Percentiles rank a stretch among this genome's conserved stretches.
Evolutionary conservation across 2,797 vertebrate species (phyloP).

Genomic region (Hozukius guyotensis): DNA sequence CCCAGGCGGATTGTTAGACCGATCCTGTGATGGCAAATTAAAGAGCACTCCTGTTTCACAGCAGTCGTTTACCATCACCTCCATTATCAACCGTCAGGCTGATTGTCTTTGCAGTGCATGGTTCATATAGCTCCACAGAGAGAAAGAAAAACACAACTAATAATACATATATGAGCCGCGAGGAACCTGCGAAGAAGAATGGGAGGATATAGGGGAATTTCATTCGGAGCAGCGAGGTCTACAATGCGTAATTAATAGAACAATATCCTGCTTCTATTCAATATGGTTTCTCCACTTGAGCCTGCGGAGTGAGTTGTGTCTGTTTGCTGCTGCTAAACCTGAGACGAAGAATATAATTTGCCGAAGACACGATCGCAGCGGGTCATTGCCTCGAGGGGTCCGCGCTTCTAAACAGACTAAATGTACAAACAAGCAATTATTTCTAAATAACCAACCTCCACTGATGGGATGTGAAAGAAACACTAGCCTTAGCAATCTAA

Average conservation of each 20-base stretch:
- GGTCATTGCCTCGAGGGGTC: conserved; percentile 29
- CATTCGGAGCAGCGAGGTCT: not conserved
- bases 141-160: not conserved
- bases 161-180: not conserved
- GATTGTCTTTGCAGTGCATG: not conserved
- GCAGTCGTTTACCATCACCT: conserved; percentile 1
- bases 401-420: conserved; percentile 6
- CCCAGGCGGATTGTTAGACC: not conserved
- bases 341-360: conserved; percentile 27
- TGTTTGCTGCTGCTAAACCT: conserved; percentile 15
- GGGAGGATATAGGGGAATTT: not conserved
- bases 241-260: conserved; percentile 31
- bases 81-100: not conserved
- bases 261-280: conserved; percentile 25
- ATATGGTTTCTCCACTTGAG: not conserved
- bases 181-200: not conserved
- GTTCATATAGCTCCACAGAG: not conserved
- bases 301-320: not conserved
- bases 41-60: not conserved
- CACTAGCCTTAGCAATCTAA: conserved; percentile 12
- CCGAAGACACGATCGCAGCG: conserved; percentile 16
- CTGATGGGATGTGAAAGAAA: conserved; percentile 25
- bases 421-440: conserved; percentile 62
- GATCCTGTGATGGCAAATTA: not conserved
- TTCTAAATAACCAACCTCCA: conserved; percentile 33